Percentiles rank a stretch among this genome's conserved stretches.
phyloP scores from a whole-genome alignment of 1,140 invertebrate species.

The Drosophila watanabei region DNA sequence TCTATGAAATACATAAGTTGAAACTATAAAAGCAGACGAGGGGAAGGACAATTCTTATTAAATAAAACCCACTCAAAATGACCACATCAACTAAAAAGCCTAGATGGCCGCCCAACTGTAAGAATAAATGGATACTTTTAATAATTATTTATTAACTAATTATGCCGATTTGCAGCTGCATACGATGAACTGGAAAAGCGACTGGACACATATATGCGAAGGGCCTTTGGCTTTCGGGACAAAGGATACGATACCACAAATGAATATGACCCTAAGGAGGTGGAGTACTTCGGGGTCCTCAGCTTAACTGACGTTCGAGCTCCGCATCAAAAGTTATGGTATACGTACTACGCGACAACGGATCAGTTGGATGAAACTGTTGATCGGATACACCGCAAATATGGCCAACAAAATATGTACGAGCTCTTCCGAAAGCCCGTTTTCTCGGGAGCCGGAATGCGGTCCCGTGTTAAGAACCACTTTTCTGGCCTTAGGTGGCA shows the following conservation, averaged over 20 bases:
- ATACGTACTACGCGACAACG: slow-evolving; percentile 51
- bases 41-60: not conserved
- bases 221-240: slow-evolving; percentile 5
- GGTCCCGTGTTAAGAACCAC: slow-evolving; percentile 52
- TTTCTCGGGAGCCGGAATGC: slow-evolving; percentile 45
- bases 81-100: slow-evolving; percentile 1
- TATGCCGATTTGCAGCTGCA: not conserved
- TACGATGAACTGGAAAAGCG: slow-evolving; percentile 44
- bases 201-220: slow-evolving; percentile 44
- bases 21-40: slow-evolving; percentile 3
- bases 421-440: slow-evolving; percentile 66
- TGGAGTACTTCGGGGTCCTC: slow-evolving; percentile 63
- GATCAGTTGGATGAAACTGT: slow-evolving; percentile 47
- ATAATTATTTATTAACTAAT: not conserved
- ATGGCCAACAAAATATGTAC: slow-evolving; percentile 66
- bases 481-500: slow-evolving; percentile 57
- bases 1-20: slow-evolving; percentile 4
- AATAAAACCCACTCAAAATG: not conserved
- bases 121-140: not conserved
- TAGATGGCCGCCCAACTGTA: slow-evolving; percentile 20
- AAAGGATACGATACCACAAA: not conserved
- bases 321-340: slow-evolving; percentile 62
- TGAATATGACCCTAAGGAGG: slow-evolving; percentile 31
- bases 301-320: slow-evolving; percentile 48
- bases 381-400: slow-evolving; percentile 59